Evolutionary conservation across 2,797 vertebrate genomes (phyloP).

Genomic region (Cyclopterus lumpus): DNA sequence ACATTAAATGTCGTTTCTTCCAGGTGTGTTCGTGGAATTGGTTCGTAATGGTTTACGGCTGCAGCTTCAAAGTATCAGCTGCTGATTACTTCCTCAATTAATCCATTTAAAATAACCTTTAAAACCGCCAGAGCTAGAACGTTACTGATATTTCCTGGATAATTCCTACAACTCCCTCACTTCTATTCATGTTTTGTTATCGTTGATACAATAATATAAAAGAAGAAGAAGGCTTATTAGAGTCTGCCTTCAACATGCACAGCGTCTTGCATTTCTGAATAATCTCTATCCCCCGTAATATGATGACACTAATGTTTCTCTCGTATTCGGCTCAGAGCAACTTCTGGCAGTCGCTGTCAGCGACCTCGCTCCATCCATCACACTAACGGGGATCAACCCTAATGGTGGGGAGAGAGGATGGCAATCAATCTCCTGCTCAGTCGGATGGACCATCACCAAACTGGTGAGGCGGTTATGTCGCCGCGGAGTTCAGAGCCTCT

Average conservation of each 20-base stretch:
- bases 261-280: neutral
- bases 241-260: neutral
- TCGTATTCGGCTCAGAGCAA: neutral
- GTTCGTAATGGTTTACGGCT: no score
- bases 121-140: no score
- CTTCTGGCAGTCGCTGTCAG: neutral
- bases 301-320: neutral
- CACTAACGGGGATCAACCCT: constrained; percentile 28
- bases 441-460: neutral
- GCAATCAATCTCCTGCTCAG: constrained; percentile 40
- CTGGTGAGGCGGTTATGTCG: neutral
- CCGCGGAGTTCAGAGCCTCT: neutral
- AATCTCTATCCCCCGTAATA: neutral
- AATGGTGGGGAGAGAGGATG: constrained; percentile 1
- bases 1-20: no score
- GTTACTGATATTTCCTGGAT: no score
- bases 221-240: neutral
- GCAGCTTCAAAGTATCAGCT: no score
- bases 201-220: neutral
- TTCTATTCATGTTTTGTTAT: neutral
- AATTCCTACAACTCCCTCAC: neutral
- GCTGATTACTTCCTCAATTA: no score
- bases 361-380: constrained; percentile 25
- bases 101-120: no score
- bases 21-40: no score